Evolutionary conservation across 2,113 vertebrate species (phyloP), one percentile per base, ranked within the genome.

Genomic region (Cinclus cinclus): DNA sequence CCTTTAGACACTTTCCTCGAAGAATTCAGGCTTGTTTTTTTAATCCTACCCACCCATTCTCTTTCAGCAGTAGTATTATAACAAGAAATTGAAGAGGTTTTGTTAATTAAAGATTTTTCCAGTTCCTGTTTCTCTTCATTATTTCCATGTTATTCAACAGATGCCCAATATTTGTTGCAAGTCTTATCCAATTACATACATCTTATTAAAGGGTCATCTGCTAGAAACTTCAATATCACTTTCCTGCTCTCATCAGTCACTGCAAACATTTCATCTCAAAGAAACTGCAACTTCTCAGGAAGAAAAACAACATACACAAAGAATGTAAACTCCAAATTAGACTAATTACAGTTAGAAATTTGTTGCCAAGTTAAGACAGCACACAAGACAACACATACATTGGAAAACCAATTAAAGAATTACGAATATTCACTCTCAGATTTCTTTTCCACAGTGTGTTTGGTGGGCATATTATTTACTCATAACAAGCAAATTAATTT

Each of bases 141-240:
- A 83, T 79, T 85, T 92, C 82, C 73, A 70, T 59, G 78, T 82
- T 89, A 59, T 50, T 10, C 73, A 96, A 87, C 78, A 89, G 93
- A 91, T 83, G 75, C 58, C 44, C n/a, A 79, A 11, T 78, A 78
- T 75, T 89, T 94, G 25, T 83, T 78, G 49, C 39, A 71, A 87
- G 41, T 91, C 77, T 71, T 20, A 71, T 15, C 81, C 83, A 79
- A 87, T 74, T 89, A 81, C 49, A 71, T 55, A 31, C 55, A 65
- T 63, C 80, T 94, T 78, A 93, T 67, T 74, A 89, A 75, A 87
- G 77, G 49, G 77, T 89, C 87, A 91, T 62, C 81, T 85, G 62
- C 84, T 44, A 73, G 55, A 83, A 94, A 64, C 70, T 85, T 87
- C 84, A 79, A 0, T 28, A 46, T 85, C 8, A 0, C 70, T 76